Evolutionary conservation across 2,888 invertebrate genomes (phyloP).

Genomic region (Hemaris fuciformis): DNA sequence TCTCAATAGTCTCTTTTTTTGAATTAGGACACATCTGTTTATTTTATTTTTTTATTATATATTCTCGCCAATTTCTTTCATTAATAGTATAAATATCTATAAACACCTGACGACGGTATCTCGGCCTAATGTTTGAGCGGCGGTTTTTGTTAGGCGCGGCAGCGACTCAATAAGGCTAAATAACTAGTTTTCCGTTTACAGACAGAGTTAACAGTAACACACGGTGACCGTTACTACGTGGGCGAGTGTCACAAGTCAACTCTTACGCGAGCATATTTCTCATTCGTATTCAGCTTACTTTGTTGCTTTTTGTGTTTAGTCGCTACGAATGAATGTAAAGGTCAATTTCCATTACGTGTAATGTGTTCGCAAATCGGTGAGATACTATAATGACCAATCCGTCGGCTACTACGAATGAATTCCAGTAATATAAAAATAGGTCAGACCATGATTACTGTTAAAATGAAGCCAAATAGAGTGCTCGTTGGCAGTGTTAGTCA

Average conservation of each 20-base stretch:
- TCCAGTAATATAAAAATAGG: neutral
- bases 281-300: neutral
- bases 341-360: neutral
- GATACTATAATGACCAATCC: neutral
- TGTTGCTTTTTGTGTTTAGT: neutral
- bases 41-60: slow-evolving; percentile 22
- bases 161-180: slow-evolving; percentile 62
- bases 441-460: neutral
- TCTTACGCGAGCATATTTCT: slow-evolving; percentile 26
- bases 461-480: neutral
- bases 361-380: neutral
- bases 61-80: slow-evolving; percentile 26
- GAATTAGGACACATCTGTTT: slow-evolving; percentile 37
- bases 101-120: neutral
- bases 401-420: too few relatives aligned
- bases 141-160: slow-evolving; percentile 18
- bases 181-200: slow-evolving; percentile 65
- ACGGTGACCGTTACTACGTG: slow-evolving; percentile 67
- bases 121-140: neutral
- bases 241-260: slow-evolving; percentile 54
- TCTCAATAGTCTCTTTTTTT: slow-evolving; percentile 39
- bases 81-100: neutral
- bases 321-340: neutral
- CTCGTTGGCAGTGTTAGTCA: slow-evolving; percentile 5
- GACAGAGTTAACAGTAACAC: slow-evolving; percentile 68